A percentile compares a stretch with the other conserved stretches of the same genome.
phyloP scores from a whole-genome alignment of 2,113 vertebrate species.

The Oryctolagus cuniculus region mOryCun1.1 NC_091434.1:113007501-113008000 shows the following conservation, averaged over 20 bases:
- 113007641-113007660: neutral
- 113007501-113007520: no score
- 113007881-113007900: rapidly evolving
- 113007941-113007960: neutral
- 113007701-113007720: neutral
- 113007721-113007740: neutral
- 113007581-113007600: neutral
- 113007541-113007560: neutral
- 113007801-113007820: neutral
- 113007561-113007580: neutral
- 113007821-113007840: neutral
- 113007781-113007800: neutral
- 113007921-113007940: neutral
- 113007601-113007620: neutral
- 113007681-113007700: neutral
- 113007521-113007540: no score
- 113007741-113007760: neutral
- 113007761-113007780: neutral
- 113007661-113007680: constrained; percentile 11
- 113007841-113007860: neutral
- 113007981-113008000: neutral
- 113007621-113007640: constrained; percentile 1
- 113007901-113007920: neutral
- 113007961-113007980: neutral
- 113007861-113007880: neutral